A percentile compares a stretch with the other conserved stretches of the same genome.
phyloP scores from a whole-genome alignment of 2,888 invertebrate species.

The Tetragonula carbonaria region DNA sequence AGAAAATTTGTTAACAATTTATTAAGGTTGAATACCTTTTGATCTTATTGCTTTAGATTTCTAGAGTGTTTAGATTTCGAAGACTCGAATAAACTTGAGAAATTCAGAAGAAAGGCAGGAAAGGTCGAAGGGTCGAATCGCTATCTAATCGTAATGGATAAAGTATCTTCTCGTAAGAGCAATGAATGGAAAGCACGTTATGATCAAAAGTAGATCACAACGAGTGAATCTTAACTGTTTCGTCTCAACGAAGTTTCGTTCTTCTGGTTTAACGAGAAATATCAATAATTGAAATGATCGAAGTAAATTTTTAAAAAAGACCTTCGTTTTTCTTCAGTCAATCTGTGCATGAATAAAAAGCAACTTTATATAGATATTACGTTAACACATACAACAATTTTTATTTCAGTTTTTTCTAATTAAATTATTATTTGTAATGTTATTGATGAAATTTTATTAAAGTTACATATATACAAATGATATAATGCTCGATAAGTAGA shows the following conservation, averaged over 20 bases:
- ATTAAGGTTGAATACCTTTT: not conserved
- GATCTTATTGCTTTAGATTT: constrained; percentile 16
- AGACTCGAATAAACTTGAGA: constrained; percentile 72
- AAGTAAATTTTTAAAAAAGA: not conserved
- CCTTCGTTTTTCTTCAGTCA: not conserved
- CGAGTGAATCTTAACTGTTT: constrained; percentile 33
- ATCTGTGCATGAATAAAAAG: not conserved
- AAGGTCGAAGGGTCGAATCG: constrained; percentile 76
- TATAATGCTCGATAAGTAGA: constrained; percentile 1
- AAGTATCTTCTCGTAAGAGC: constrained; percentile 76
- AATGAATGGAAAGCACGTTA: constrained; percentile 75
- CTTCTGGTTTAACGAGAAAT: not conserved
- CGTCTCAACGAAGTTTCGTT: constrained; percentile 24
- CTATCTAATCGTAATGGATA: constrained; percentile 81
- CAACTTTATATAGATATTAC: not conserved
- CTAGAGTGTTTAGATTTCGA: constrained; percentile 65
- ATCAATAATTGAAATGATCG: not conserved
- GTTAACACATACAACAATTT: not conserved
- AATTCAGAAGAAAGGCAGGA: constrained; percentile 75
- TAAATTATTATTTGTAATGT: not conserved
- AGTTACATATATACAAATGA: not conserved
- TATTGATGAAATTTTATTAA: constrained; percentile 12
- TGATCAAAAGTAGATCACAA: constrained; percentile 58
- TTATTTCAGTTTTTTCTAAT: not conserved
- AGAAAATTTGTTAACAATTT: not conserved